Base-by-base conservation (phyloP, 2,888 invertebrate species). In the Dexiosoma caninum region DNA sequence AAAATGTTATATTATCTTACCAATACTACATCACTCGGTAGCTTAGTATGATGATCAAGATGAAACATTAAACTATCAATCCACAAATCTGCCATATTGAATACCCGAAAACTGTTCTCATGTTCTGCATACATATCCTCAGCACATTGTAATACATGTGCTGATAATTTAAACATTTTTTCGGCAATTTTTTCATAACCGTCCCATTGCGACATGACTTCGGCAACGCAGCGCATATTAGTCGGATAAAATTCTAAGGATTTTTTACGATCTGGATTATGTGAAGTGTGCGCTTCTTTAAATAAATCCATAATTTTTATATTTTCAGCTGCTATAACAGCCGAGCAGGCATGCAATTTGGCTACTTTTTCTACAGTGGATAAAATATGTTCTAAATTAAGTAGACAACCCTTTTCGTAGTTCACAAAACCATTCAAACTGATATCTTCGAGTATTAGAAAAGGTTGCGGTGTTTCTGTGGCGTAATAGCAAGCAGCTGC, bases 271-370 rank as follows among this genome's bases (percentile, higher is more conserved):
- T 89, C 87, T 1, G 90, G 89, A 85, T 90, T 90, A 6, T 86
- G 85, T 0, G 89, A 89, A 40, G 90, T 89, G 2, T 88, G 86
- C 2, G 88, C 88, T 64, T 90, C 89, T 19, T 84, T 59, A 62
- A 89, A 90, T 67, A 86, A 87, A 60, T 89, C 86, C 84, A 90
- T 85, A 0, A 87, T 84, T 40, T 86, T 84, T 0, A 88, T 85
- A 83, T 85, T 86, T 14, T 87, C 79, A 35, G 85, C 80, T 30
- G 87, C 85, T 10, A 90, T 83, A 2, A 89, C 84, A 2, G 87
- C 90, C 0, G 93, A 92, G 46, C 91, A 90, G 2, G 93, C 93
- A 84, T 93, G 93, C 76, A 92, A 88, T 83, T 90, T 91, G 1
- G 92, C 93, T 75, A 93, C 84, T 85, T 91, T 92, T 72, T 91